Evolutionary conservation across 53 echinoderm and acorn worm species (phyloP).

Genomic region (Zoroaster sp.): DNA sequence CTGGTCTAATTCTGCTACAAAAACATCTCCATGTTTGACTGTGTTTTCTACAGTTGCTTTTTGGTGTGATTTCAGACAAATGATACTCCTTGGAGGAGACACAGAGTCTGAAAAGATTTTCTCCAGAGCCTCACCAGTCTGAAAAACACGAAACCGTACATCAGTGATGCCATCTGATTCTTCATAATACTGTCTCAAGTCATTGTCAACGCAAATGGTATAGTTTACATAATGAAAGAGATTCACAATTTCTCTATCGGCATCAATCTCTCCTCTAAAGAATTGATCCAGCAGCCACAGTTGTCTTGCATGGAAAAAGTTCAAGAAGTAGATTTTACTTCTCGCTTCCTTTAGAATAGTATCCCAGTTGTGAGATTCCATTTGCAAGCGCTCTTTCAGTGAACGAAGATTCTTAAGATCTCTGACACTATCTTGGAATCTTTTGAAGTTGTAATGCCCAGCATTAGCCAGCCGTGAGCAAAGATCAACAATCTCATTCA

Average conservation of each 20-base stretch:
- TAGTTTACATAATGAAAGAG: slow-evolving; percentile 32
- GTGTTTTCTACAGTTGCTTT: slow-evolving; percentile 30
- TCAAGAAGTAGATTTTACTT: slow-evolving; percentile 28
- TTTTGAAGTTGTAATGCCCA: slow-evolving; percentile 43
- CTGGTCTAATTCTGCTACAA: slow-evolving; percentile 49
- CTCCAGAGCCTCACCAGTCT: slow-evolving; percentile 36
- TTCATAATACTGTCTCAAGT: slow-evolving; percentile 32
- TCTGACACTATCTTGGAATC: slow-evolving; percentile 19
- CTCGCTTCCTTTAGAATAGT: slow-evolving; percentile 19
- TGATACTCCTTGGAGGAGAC: not conserved
- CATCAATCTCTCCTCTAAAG: slow-evolving; percentile 31
- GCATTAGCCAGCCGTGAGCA: slow-evolving; percentile 26
- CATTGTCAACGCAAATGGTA: not conserved
- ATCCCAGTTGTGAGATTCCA: not conserved
- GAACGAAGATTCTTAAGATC: not conserved
- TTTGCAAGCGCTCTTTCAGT: not conserved
- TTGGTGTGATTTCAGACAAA: not conserved
- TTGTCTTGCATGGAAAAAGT: slow-evolving; percentile 59
- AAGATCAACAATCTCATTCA: slow-evolving; percentile 42
- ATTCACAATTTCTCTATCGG: not conserved
- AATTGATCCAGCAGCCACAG: slow-evolving; percentile 51
- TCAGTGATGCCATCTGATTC: not conserved
- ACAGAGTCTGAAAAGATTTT: not conserved
- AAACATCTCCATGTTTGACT: slow-evolving; percentile 30
- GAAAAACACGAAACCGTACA: not conserved